phyloP scores from a whole-genome alignment of 2,888 invertebrate species.

The Coelinius sp. region DNA sequence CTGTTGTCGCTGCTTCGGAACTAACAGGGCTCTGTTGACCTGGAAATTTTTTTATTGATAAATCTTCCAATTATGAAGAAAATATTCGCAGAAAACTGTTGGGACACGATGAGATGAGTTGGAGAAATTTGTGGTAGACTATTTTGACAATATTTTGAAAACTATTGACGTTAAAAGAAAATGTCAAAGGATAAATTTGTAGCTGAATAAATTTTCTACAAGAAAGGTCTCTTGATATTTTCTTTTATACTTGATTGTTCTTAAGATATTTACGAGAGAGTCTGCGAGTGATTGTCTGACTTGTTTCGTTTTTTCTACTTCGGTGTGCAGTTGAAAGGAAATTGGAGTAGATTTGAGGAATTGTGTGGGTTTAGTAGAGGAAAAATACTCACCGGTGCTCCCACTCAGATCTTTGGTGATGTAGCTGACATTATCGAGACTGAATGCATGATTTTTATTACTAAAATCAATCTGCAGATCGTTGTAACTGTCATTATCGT shows the following conservation, averaged over 20 bases:
- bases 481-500: constrained; percentile 83
- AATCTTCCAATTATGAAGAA: background rate
- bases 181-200: background rate
- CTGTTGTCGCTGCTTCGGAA: constrained; percentile 87
- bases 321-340: background rate
- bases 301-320: no score
- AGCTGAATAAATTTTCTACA: background rate
- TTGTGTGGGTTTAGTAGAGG: background rate
- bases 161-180: background rate
- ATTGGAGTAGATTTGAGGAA: background rate
- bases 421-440: constrained; percentile 90
- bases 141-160: no score
- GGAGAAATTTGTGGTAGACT: no score
- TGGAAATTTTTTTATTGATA: constrained; percentile 59
- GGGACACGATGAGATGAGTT: no score
- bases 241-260: no score
- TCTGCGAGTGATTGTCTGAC: no score
- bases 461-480: constrained; percentile 90
- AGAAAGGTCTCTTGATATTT: no score
- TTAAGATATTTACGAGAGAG: no score
- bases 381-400: constrained; percentile 64
- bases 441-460: constrained; percentile 89
- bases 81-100: no score
- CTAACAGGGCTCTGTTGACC: constrained; percentile 86
- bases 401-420: constrained; percentile 87